Conservation (phyloP, 2,888 invertebrate species). For the Camptogramma bilineatum region DNA sequence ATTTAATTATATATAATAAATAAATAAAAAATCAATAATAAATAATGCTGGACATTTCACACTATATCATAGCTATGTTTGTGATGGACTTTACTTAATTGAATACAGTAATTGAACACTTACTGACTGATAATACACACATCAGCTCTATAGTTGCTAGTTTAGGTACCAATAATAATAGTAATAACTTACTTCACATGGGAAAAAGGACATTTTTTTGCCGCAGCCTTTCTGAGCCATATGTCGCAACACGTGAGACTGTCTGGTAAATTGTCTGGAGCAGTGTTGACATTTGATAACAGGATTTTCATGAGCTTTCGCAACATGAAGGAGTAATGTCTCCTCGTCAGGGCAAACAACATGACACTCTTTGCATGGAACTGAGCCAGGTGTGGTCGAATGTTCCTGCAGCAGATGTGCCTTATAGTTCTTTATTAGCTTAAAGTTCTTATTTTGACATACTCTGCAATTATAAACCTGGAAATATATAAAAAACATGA, state of each 20-base stretch:
- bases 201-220: slow-evolving; percentile 50
- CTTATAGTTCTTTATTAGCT: slow-evolving; percentile 87
- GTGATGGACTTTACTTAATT: no score
- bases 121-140: no score
- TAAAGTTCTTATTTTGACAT: slow-evolving; percentile 90
- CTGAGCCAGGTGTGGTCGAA: slow-evolving; percentile 84
- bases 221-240: slow-evolving; percentile 89
- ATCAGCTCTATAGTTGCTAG: no score
- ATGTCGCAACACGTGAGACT: slow-evolving; percentile 90
- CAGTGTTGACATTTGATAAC: slow-evolving; percentile 88
- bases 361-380: slow-evolving; percentile 88
- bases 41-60: no score
- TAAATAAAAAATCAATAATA: no score
- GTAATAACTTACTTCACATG: slow-evolving; percentile 68
- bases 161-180: no score
- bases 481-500: slow-evolving; percentile 9
- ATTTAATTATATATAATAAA: no score
- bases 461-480: slow-evolving; percentile 71
- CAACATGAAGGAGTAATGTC: slow-evolving; percentile 88
- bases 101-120: no score
- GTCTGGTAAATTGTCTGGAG: slow-evolving; percentile 89
- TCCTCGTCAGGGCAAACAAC: slow-evolving; percentile 87
- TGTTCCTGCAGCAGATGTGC: slow-evolving; percentile 90
- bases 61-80: no score
- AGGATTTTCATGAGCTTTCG: slow-evolving; percentile 84